Conservation (phyloP, 30 jellyfish, hydroid and myxozoan species). For the Aurelia sp. region DNA sequence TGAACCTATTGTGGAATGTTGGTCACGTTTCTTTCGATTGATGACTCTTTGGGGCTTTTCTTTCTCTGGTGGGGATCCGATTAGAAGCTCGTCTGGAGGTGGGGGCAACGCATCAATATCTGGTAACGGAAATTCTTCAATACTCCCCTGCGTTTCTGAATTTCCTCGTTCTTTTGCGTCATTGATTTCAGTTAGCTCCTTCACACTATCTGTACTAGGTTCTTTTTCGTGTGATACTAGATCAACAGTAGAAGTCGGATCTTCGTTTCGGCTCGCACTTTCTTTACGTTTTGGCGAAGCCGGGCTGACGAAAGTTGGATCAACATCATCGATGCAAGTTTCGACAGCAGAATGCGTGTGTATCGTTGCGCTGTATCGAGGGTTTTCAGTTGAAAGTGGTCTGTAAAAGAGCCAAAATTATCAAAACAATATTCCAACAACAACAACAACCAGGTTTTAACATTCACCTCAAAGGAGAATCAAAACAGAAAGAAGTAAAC, state of each 20-base stretch:
- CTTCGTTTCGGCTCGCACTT: not conserved
- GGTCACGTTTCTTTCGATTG: slow-evolving; percentile 88
- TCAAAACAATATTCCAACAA: no score
- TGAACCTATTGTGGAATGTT: slow-evolving; percentile 34
- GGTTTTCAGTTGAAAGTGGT: not conserved
- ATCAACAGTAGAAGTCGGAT: not conserved
- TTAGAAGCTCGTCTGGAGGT: slow-evolving; percentile 86
- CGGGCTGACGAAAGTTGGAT: not conserved
- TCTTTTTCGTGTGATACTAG: slow-evolving; percentile 70
- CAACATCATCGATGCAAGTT: slow-evolving; percentile 61
- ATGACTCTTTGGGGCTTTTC: slow-evolving; percentile 90
- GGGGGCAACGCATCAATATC: slow-evolving; percentile 81
- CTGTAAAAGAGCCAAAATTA: not conserved
- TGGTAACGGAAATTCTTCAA: slow-evolving; percentile 43
- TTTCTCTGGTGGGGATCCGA: slow-evolving; percentile 77
- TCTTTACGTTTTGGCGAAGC: not conserved
- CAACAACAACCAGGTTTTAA: no score
- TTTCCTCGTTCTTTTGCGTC: slow-evolving; percentile 9
- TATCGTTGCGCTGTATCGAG: slow-evolving; percentile 15
- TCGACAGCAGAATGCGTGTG: slow-evolving; percentile 15
- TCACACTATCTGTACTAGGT: slow-evolving; percentile 79
- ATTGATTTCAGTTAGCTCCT: slow-evolving; percentile 51
- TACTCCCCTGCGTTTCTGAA: not conserved
- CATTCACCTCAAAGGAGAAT: no score
- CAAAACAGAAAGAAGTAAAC: no score